Conservation (phyloP, 2,888 invertebrate genomes). For the Aquatica leii region DNA sequence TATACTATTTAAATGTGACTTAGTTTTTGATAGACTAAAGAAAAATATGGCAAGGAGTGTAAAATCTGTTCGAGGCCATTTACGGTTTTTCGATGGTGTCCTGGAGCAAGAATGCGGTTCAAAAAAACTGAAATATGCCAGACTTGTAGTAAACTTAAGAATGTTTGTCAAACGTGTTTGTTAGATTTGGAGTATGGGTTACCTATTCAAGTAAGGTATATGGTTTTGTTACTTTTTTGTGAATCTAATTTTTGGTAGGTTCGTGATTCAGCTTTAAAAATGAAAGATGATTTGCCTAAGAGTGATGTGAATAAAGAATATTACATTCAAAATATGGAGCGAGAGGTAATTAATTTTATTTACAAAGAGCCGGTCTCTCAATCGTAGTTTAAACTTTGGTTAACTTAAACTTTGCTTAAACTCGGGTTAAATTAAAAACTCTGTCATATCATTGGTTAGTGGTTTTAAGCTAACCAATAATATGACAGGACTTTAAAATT, state of each 20-base stretch:
- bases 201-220: conserved; percentile 70
- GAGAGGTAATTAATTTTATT: too few species aligned
- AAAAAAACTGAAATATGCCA: conserved; percentile 98
- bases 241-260: conserved; percentile 60
- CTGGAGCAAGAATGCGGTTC: conserved; percentile 93
- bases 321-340: conserved; percentile 91
- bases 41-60: conserved; percentile 91
- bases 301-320: conserved; percentile 96
- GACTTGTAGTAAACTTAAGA: conserved; percentile 93
- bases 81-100: conserved; percentile 96
- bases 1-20: neutral
- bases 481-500: too few species aligned
- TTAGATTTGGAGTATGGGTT: conserved; percentile 92
- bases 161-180: conserved; percentile 95
- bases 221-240: neutral
- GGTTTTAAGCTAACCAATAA: too few species aligned
- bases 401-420: too few species aligned
- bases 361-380: too few species aligned
- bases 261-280: conserved; percentile 87
- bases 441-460: too few species aligned
- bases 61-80: conserved; percentile 95
- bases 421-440: too few species aligned
- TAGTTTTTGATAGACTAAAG: neutral
- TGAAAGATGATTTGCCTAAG: conserved; percentile 90
- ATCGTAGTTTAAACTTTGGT: too few species aligned